A percentile compares a stretch with the other conserved stretches of the same genome.
Conservation (phyloP, 2,113 vertebrate genomes). For the Apodemus sylvaticus region DNA sequence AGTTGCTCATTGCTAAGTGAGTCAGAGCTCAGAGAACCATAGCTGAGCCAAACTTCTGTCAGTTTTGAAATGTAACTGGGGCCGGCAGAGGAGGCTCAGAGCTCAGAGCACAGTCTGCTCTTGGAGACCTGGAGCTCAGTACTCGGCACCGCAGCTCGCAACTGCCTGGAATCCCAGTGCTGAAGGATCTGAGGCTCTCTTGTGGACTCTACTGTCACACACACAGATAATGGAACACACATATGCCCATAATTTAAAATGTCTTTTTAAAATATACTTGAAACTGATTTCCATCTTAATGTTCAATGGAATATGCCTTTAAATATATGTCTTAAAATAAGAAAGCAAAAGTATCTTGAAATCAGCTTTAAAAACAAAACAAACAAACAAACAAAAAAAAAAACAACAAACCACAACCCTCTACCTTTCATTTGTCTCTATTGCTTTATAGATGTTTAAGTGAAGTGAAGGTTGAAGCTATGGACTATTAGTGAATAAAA, state of each 20-base stretch:
- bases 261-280: not conserved
- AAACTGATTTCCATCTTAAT: constrained; percentile 37
- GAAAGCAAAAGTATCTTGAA: constrained; percentile 15
- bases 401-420: not conserved
- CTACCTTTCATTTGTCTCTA: constrained; percentile 36
- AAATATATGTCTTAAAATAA: constrained; percentile 17
- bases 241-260: not conserved
- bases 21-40: not conserved
- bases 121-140: not conserved
- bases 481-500: constrained; percentile 38
- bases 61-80: not conserved
- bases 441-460: not conserved
- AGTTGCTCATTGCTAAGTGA: not conserved
- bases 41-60: constrained; percentile 3
- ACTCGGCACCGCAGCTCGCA: not conserved
- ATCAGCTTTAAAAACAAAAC: not conserved
- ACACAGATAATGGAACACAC: not conserved
- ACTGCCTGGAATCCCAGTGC: not conserved
- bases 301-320: not conserved
- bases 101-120: not conserved
- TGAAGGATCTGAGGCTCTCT: not conserved
- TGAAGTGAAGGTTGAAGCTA: constrained; percentile 9
- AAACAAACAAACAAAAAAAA: too few species aligned
- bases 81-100: not conserved
- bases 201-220: not conserved